Conservation (phyloP, 2,797 vertebrate species). For the Enteromius fasciolatus region DNA sequence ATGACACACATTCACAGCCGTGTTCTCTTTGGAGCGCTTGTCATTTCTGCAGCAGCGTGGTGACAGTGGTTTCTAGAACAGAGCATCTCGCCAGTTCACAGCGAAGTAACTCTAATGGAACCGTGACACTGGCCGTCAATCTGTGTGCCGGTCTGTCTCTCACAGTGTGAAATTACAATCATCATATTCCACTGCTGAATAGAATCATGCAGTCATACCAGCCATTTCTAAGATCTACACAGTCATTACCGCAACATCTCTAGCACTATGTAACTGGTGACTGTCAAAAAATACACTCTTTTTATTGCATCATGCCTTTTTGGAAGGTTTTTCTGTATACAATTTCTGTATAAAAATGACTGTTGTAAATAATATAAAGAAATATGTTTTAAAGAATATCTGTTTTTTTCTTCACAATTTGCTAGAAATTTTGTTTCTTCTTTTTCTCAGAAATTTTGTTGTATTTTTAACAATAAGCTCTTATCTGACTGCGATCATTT, state of each 20-base stretch:
- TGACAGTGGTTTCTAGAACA: conserved; percentile 65
- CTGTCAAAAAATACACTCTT: conserved; percentile 26
- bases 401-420: neutral
- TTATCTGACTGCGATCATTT: neutral
- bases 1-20: conserved; percentile 85
- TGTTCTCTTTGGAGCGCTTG: conserved; percentile 79
- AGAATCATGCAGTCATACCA: conserved; percentile 51
- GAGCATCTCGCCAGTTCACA: conserved; percentile 55
- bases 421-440: neutral
- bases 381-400: neutral
- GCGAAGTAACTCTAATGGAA: conserved; percentile 62
- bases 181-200: conserved; percentile 45
- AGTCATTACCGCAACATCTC: conserved; percentile 48
- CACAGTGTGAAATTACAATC: conserved; percentile 47
- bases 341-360: neutral
- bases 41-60: conserved; percentile 59
- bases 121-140: conserved; percentile 59
- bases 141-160: conserved; percentile 69
- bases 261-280: conserved; percentile 24
- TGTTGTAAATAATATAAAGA: neutral
- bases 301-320: conserved; percentile 15
- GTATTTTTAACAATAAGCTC: neutral
- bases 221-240: conserved; percentile 45
- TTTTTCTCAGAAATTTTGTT: neutral
- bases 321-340: neutral